A percentile compares a stretch with the other conserved stretches of the same genome.
phyloP scores from a whole-genome alignment of 2,888 invertebrate genomes.

The Gymnoscelis rufifasciata region DNA sequence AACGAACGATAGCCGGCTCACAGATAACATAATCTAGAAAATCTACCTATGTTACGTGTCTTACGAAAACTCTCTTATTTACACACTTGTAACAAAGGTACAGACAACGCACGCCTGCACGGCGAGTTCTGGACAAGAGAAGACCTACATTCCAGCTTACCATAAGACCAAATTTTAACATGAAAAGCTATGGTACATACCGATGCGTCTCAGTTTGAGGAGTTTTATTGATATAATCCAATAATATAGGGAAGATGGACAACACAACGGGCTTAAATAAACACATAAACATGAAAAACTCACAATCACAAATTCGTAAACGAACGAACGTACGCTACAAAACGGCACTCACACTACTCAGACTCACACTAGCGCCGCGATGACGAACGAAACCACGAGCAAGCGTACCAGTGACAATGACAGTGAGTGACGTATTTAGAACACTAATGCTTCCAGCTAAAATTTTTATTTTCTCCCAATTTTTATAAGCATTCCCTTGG shows the following conservation, averaged over 20 bases:
- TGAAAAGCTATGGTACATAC: slow-evolving; percentile 54
- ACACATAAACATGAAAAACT: slow-evolving; percentile 66
- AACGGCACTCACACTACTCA: slow-evolving; percentile 53
- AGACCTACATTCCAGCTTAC: slow-evolving; percentile 36
- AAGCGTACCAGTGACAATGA: background rate
- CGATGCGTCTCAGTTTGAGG: slow-evolving; percentile 67
- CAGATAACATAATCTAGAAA: slow-evolving; percentile 53
- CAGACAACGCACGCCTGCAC: slow-evolving; percentile 74
- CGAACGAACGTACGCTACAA: slow-evolving; percentile 44
- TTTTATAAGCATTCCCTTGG: too few species aligned
- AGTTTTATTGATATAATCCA: slow-evolving; percentile 76
- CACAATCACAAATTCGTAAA: slow-evolving; percentile 45
- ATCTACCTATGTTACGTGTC: slow-evolving; percentile 4
- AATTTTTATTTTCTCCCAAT: background rate
- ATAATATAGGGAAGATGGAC: slow-evolving; percentile 64
- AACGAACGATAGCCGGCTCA: slow-evolving; percentile 54
- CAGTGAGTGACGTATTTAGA: background rate
- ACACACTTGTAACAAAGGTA: slow-evolving; percentile 28
- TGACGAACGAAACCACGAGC: slow-evolving; percentile 5
- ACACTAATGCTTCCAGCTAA: too few species aligned
- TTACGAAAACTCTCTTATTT: slow-evolving; percentile 37
- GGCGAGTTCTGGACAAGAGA: slow-evolving; percentile 46
- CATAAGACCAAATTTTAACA: slow-evolving; percentile 25
- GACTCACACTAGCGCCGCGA: slow-evolving; percentile 53
- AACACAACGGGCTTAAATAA: slow-evolving; percentile 71